Evolutionary conservation across 2,888 invertebrate species (phyloP), one percentile per base, ranked within the genome.

Genomic region (Spodoptera exigua): DNA sequence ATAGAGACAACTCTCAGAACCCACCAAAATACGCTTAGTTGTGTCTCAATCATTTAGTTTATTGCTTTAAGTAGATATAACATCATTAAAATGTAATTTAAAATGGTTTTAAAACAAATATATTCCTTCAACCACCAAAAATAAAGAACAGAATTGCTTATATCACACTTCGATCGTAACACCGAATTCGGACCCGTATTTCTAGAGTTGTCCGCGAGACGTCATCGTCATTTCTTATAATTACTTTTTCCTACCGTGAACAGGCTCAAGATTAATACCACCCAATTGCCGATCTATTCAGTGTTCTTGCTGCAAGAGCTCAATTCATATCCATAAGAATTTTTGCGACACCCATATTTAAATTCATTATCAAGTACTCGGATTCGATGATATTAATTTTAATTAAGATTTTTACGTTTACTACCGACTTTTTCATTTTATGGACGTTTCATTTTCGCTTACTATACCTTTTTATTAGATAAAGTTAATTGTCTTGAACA

Each of bases 281-380:
- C 83, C 86, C 90, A 90, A 91, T 91, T 91, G 84, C 84, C 87
- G 86, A 89, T 87, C 88, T 88, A 89, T 89, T 89, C 87, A 88
- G 84, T 83, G 79, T 82, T 82, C 84, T 83, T 80, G 79, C 74
- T 73, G 76, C 66, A 79, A 85, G 79, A 80, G 82, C 82, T 80
- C 83, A 82, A 85, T 87, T 86, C 83, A 87, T 86, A 83, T 82
- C 80, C 82, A 83, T 86, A 84, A 81, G 56, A 78, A 71, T 76
- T 79, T 83, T 79, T 81, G 75, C 71, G 77, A 75, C 74, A 78
- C 61, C 73, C 74, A 56, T 80, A 74, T 79, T 82, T 78, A 79
- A 82, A 82, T 81, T 78, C 64, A 79, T 77, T 67, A 67, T 71
- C 39, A 57, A 57, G 64, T 53, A 43, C 17, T 13, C 45, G 51